These are phyloP conservation scores for Sphaerodactylus townsendi DNA, from an alignment of 2,113 vertebrate genomes.

Conservation along the genomic window DNA sequence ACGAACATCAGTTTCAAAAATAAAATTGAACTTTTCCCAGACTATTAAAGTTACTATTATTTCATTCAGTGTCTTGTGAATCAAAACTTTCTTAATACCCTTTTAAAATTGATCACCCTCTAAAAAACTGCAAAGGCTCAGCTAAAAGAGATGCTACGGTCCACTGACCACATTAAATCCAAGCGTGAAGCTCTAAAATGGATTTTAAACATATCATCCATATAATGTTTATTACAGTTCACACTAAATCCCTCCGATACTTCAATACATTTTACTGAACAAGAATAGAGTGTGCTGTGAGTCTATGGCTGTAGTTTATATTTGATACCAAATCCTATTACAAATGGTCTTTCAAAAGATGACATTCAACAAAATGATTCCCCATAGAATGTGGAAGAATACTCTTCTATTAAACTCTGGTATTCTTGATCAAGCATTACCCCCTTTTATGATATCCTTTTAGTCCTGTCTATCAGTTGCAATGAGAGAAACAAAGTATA, in stretches of 20 bases:
- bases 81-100: slow-evolving; percentile 5
- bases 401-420: background rate
- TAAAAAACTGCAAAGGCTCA: slow-evolving; percentile 14
- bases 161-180: background rate
- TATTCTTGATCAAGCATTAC: background rate
- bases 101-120: slow-evolving; percentile 28
- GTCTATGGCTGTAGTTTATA: background rate
- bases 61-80: slow-evolving; percentile 21
- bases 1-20: background rate
- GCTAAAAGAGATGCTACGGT: slow-evolving; percentile 19
- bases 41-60: background rate
- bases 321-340: slow-evolving; percentile 22
- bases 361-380: slow-evolving; percentile 18
- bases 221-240: slow-evolving; percentile 19
- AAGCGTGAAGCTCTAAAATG: slow-evolving; percentile 8
- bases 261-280: slow-evolving; percentile 4
- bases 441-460: slow-evolving; percentile 2
- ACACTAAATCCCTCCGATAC: slow-evolving; percentile 18
- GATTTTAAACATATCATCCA: slow-evolving; percentile 41
- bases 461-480: background rate
- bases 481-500: background rate
- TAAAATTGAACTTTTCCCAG: background rate
- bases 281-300: slow-evolving; percentile 14
- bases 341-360: slow-evolving; percentile 28
- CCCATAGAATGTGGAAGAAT: background rate